Percentiles rank a stretch among this genome's conserved stretches.
Conservation (phyloP, 1,140 invertebrate species). For the Drosophila kurseongensis region DNA sequence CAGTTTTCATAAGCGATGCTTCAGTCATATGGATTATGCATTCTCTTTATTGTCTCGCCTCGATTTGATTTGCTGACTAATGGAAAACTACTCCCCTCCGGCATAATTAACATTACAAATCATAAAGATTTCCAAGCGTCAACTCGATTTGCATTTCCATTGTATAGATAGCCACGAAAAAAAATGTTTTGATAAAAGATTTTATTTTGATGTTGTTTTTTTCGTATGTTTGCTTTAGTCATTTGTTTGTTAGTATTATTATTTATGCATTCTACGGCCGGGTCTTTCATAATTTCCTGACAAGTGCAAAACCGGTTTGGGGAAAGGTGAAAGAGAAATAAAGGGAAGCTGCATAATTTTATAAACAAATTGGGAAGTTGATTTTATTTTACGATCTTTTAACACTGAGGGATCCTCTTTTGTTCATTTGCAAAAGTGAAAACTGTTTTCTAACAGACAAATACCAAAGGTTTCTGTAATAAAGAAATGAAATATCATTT, state of each 20-base stretch:
- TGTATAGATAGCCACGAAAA: constrained; percentile 28
- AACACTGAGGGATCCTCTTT: constrained; percentile 32
- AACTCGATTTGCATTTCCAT: constrained; percentile 68
- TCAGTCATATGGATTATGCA: constrained; percentile 34
- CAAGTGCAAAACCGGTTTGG: constrained; percentile 67
- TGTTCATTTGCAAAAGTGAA: constrained; percentile 74
- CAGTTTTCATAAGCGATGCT: constrained; percentile 48
- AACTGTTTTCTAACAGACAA: constrained; percentile 50
- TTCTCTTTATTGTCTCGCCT: constrained; percentile 58
- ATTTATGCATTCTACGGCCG: constrained; percentile 67
- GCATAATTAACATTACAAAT: constrained; percentile 80
- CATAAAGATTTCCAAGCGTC: constrained; percentile 59
- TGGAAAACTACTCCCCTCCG: constrained; percentile 39
- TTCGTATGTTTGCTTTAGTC: constrained; percentile 13
- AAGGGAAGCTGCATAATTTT: constrained; percentile 48
- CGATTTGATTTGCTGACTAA: constrained; percentile 66
- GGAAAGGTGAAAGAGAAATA: constrained; percentile 22
- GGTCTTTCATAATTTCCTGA: constrained; percentile 67
- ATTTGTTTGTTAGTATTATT: constrained; percentile 56
- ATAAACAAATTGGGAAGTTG: constrained; percentile 39
- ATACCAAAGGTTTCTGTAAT: constrained; percentile 28
- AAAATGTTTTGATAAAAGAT: constrained; percentile 44
- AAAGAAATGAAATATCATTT: constrained; percentile 48
- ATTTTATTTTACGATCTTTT: constrained; percentile 46
- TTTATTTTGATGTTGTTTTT: constrained; percentile 21